These are phyloP conservation scores for Drosophila pallidifrons DNA, from an alignment of 1,140 invertebrate genomes.

Conservation along the genomic window DNA sequence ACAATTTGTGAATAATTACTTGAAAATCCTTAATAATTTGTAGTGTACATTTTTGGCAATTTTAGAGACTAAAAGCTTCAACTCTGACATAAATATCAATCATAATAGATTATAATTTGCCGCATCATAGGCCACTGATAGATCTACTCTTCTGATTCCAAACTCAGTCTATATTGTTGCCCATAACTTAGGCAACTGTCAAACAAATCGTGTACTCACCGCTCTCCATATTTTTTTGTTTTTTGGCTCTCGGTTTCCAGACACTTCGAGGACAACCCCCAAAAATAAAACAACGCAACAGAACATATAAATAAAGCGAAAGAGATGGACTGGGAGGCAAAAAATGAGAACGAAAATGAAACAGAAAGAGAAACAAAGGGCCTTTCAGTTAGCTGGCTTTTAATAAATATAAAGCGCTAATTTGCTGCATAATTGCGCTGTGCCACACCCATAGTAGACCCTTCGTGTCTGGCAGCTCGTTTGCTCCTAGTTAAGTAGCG, in stretches of 20 bases:
- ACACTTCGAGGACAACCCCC: slow-evolving; percentile 45
- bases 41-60: neutral
- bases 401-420: slow-evolving; percentile 83
- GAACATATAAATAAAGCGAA: slow-evolving; percentile 16
- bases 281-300: slow-evolving; percentile 12
- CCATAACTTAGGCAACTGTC: slow-evolving; percentile 53
- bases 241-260: neutral
- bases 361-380: slow-evolving; percentile 23
- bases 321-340: neutral
- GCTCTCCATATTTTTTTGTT: slow-evolving; percentile 17
- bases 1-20: neutral
- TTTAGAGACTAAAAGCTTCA: neutral
- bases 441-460: slow-evolving; percentile 63
- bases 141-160: slow-evolving; percentile 13
- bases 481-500: slow-evolving; percentile 72
- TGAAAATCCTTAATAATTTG: slow-evolving; percentile 1
- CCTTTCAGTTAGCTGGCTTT: slow-evolving; percentile 70
- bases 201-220: slow-evolving; percentile 39
- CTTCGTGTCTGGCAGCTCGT: slow-evolving; percentile 58
- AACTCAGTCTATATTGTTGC: slow-evolving; percentile 16
- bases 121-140: slow-evolving; percentile 29
- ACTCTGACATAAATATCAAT: slow-evolving; percentile 58
- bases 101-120: slow-evolving; percentile 60
- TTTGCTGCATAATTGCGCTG: slow-evolving; percentile 81
- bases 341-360: neutral